These are phyloP conservation scores for Gopherus flavomarginatus DNA, from an alignment of 2,113 vertebrate species.

Conservation along the genomic window DNA sequence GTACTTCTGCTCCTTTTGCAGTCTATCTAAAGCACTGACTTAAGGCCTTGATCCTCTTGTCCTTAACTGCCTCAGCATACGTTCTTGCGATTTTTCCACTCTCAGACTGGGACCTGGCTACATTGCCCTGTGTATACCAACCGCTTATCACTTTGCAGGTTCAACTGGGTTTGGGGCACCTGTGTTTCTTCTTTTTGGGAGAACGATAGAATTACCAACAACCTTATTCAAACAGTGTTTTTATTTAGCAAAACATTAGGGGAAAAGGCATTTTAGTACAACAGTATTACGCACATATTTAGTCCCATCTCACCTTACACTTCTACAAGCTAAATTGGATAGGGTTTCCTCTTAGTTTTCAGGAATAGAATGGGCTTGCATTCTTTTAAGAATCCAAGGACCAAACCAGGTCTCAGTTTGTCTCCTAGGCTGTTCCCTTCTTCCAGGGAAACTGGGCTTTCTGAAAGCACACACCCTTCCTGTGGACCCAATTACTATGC, in stretches of 20 bases:
- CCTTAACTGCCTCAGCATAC: background rate
- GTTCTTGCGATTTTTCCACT: background rate
- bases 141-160: background rate
- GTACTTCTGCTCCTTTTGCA: accelerated
- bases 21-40: background rate
- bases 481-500: background rate
- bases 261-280: background rate
- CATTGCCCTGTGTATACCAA: background rate
- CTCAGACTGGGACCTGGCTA: background rate
- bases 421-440: background rate
- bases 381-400: background rate
- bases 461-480: background rate
- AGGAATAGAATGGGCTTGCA: background rate
- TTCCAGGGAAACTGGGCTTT: background rate
- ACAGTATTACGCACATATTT: background rate
- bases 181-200: background rate
- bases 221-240: background rate
- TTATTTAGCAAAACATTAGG: background rate
- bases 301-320: background rate
- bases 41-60: background rate
- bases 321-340: background rate
- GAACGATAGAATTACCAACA: background rate
- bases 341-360: background rate
- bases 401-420: background rate
- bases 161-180: background rate